A percentile compares a stretch with the other conserved stretches of the same genome.
Evolutionary conservation across 2,797 vertebrate species (phyloP).

Genomic region (Pangasius sanitwongsei): DNA sequence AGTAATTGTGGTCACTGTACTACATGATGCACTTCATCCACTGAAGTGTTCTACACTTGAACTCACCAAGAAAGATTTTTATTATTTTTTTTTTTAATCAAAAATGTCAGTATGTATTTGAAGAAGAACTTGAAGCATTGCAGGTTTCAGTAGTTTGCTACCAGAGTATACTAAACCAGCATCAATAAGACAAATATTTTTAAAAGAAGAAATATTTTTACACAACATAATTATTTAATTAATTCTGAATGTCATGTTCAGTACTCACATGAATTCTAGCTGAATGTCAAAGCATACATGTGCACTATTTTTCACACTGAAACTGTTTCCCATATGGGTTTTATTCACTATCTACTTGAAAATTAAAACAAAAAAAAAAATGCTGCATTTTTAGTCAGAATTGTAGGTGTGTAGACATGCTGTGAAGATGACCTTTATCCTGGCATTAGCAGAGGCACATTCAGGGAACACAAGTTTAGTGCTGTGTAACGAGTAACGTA

Average conservation of each 20-base stretch:
- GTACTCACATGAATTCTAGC: not conserved
- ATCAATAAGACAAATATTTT: not conserved
- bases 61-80: not conserved
- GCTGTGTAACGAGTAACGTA: not conserved
- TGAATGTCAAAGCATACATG: not conserved
- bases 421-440: slow-evolving; percentile 8
- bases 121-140: not conserved
- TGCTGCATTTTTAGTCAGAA: not conserved
- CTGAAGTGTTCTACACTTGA: not conserved
- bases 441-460: slow-evolving; percentile 12
- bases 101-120: not conserved
- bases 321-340: not conserved
- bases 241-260: not conserved
- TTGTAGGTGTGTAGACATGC: not conserved
- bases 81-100: not conserved
- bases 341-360: not conserved
- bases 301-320: slow-evolving; percentile 1
- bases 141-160: not conserved
- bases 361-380: not conserved
- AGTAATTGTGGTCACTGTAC: not conserved
- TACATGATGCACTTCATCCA: not conserved
- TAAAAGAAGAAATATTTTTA: not conserved
- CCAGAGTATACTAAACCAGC: not conserved
- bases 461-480: not conserved
- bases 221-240: not conserved